phyloP scores from a whole-genome alignment of 1,140 invertebrate genomes.

The Orius laevigatus region DNA sequence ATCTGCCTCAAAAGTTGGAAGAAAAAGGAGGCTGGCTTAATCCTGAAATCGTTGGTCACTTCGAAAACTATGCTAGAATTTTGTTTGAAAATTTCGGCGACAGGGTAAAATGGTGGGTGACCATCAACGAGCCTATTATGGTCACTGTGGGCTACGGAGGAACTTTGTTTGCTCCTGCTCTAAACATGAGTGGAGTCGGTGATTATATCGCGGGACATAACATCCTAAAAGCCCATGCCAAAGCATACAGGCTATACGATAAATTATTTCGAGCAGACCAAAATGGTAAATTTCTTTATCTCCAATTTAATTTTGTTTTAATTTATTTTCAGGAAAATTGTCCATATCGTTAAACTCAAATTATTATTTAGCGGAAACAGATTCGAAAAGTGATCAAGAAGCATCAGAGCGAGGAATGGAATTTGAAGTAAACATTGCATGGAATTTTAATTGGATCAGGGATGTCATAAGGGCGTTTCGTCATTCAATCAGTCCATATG shows the following conservation, averaged over 20 bases:
- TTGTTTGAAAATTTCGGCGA: conserved; percentile 35
- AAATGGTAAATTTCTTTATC: conserved; percentile 28
- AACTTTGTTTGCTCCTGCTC: conserved; percentile 23
- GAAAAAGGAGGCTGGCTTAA: conserved; percentile 44
- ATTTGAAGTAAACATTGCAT: conserved; percentile 25
- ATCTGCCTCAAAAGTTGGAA: conserved; percentile 32
- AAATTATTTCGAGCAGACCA: conserved; percentile 37
- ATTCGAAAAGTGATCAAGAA: conserved; percentile 26
- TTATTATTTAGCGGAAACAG: conserved; percentile 30
- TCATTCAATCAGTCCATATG: not conserved
- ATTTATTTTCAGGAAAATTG: conserved; percentile 25
- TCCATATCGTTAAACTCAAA: conserved; percentile 32
- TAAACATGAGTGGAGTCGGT: conserved; percentile 32
- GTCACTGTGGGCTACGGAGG: conserved; percentile 43
- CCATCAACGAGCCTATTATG: conserved; percentile 55
- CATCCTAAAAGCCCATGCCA: conserved; percentile 43
- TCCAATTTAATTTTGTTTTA: not conserved
- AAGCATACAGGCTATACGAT: conserved; percentile 46
- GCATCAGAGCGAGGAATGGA: conserved; percentile 31
- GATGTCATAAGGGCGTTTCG: not conserved
- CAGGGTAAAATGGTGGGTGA: conserved; percentile 42
- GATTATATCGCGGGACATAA: conserved; percentile 45
- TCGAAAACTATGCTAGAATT: conserved; percentile 34
- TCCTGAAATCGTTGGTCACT: conserved; percentile 35
- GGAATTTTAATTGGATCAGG: not conserved